Base-by-base conservation (phyloP, 35 echinoderm and acorn worm species). In the Apostichopus japonicus region DNA sequence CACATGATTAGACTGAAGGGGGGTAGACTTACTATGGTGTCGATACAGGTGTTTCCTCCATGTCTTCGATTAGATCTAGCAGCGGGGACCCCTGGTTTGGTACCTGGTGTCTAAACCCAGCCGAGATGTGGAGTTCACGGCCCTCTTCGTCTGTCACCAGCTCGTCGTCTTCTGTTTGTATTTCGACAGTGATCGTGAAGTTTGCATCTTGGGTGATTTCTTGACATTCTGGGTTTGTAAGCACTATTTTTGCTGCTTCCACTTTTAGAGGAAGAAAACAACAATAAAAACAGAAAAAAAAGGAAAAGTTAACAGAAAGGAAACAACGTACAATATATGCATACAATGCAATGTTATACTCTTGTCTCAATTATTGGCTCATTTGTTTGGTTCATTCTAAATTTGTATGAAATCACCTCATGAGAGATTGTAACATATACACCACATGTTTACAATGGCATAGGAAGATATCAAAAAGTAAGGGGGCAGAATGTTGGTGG, bases 51-150 rank as follows among this genome's bases (percentile, higher is more conserved):
- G 23, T 95, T 44, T 99, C 95, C 23, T 99, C 97, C 78, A 99
- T 93, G 24, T 99, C 93, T 94, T 99, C 97, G 57, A 99, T 96
- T 14, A 99, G 67, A 73, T 96, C 95, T 77, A 96, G 93, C 5
- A 99, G 72, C 7, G 95, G 97, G 54, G 94, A 93, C 15, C 93
- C 94, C 72, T 99, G 90, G 80, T 67, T 92, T 23, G 97, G 97
- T 52, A 80, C 77, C 61, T 90, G 93, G 53, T 95, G 95, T 52
- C 89, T 93, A 44, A 99, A 99, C 13, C 93, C 97, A 44, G 95
- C 97, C 0, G 95, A 93, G 51, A 99, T 87, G 22, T 93, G 80
- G 6, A 99, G 77, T 51, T 93, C 90, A 10, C 95, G 78, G 13
- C 93, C 95, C 76, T 95, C 87, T 72, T 99, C 92, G 23, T 78